A percentile compares a stretch with the other conserved stretches of the same genome.
Evolutionary conservation across 2,888 invertebrate species (phyloP).

Genomic region (Plagodis dolabraria): DNA sequence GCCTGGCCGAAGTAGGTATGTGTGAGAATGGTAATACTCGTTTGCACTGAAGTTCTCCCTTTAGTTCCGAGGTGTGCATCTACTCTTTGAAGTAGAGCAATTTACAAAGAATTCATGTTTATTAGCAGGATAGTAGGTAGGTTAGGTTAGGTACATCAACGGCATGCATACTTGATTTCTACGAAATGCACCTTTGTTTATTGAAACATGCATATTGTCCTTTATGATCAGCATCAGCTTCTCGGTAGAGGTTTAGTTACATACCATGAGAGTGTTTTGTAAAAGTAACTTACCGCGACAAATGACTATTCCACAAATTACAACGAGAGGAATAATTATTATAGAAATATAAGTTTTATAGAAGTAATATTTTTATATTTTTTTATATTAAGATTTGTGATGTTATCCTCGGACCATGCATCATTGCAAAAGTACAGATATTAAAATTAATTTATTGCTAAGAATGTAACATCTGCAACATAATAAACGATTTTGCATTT

Average conservation of each 20-base stretch:
- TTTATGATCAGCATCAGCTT: conserved; percentile 49
- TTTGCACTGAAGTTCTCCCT: not conserved
- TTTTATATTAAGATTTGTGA: too few species aligned
- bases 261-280: conserved; percentile 24
- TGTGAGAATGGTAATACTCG: conserved; percentile 4
- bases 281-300: conserved; percentile 22
- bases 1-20: conserved; percentile 15
- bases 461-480: not conserved
- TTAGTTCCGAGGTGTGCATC: not conserved
- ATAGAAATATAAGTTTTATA: too few species aligned
- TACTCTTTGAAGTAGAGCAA: conserved; percentile 1
- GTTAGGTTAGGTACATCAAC: conserved; percentile 46
- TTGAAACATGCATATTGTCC: conserved; percentile 58
- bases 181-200: conserved; percentile 57
- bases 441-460: not conserved
- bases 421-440: too few species aligned
- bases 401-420: too few species aligned
- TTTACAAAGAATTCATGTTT: conserved; percentile 43
- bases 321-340: too few species aligned
- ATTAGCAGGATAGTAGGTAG: not conserved
- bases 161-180: conserved; percentile 49
- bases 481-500: conserved; percentile 20
- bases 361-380: too few species aligned
- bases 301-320: not conserved
- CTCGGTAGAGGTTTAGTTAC: conserved; percentile 47